Evolutionary conservation across 2,113 vertebrate genomes (phyloP), one percentile per base, ranked within the genome.

Genomic region (Pomatorhinus ruficollis): DNA sequence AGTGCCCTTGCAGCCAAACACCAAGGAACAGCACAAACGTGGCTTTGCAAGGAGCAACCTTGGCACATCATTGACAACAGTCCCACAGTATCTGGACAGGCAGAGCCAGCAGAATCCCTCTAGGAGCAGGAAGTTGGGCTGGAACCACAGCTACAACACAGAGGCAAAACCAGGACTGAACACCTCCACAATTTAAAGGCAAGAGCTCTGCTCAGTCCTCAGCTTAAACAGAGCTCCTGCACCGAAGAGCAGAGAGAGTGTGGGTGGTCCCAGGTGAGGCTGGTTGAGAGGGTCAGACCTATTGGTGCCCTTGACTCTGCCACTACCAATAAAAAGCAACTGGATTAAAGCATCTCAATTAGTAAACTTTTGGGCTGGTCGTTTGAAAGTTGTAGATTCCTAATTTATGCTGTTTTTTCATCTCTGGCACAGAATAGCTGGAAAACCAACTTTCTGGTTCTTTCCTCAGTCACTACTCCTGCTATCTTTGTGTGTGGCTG

Each of bases 101-200:
- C 1, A 28, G 16, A 39, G 1, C 22, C 7, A 70, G 31, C 7
- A 87, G 15, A 15, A 1, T 8, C 23, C 5, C 15, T 9, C 20
- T 44, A 40, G 15, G 17, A 79, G 7, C 12, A 75, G 9, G 1
- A 61, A 9, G 22, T 35, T 14, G 23, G 9, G 6, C 10, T 25
- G 0, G 8, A 87, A 18, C 4, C 4, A 25, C 8, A 56, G 3
- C 16, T 39, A 14, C 1, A 64, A 0, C 2, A 4, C 0, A 39
- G 2, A 16, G 3, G 1, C 16, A 4, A 52, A 52, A 2, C 2
- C 4, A 65, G 1, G 0, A 1, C 19, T 13, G 0, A 57, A 8
- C 0, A 13, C 5, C 18, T 4, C 2, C 2, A 6, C 1, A 0
- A 7, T 2, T 3, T 5, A 5, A 0, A 0, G 0, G 0, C 12